Base-by-base conservation (phyloP, 1,140 invertebrate genomes). In the Drosophila punjabiensis region DNA sequence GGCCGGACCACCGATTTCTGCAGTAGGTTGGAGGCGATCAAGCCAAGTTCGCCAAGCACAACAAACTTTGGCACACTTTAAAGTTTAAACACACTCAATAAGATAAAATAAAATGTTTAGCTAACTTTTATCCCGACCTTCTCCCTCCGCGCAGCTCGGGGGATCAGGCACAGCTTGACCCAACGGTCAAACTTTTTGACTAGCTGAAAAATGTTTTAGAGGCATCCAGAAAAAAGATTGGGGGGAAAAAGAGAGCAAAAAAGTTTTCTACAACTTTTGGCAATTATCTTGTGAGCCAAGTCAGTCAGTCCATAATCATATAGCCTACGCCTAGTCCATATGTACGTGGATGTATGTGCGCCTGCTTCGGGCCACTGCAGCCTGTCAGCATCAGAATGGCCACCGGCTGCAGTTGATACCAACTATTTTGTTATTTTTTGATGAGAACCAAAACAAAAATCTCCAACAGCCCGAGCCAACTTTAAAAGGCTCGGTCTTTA, bases 51-150 rank as follows among this genome's bases (percentile, higher is more conserved):
- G 43, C 30, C 43, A 59, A 45, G 62, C 79, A 85, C 73, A 79
- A 69, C 73, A 81, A 91, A 82, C 80, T 86, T 90, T 82, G 79
- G 86, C 86, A 82, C 82, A 85, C 84, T 88, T 88, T 88, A 89
- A 90, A 88, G 78, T 89, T 90, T 89, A 90, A 89, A 90, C 85
- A 89, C 85, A 90, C 85, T 89, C 86, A 89, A 89, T 89, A 85
- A 90, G 85, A 89, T 89, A 89, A 80, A 85, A 89, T 89, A 85
- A 89, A 89, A 89, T 89, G 85, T 89, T 85, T 90, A 90, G 86
- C 79, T 74, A 89, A 89, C 85, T 90, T 89, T 73, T 60, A 67
- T 43, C 53, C 58, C 32, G 20, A 30, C 70, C 48, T 39, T 53
- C 18, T 16, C n/a, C 32, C 28, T 39, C 18, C 18, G 11, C 39